phyloP scores from a whole-genome alignment of 2,797 vertebrate genomes.

The Phrynocephalus vlangalii region DNA sequence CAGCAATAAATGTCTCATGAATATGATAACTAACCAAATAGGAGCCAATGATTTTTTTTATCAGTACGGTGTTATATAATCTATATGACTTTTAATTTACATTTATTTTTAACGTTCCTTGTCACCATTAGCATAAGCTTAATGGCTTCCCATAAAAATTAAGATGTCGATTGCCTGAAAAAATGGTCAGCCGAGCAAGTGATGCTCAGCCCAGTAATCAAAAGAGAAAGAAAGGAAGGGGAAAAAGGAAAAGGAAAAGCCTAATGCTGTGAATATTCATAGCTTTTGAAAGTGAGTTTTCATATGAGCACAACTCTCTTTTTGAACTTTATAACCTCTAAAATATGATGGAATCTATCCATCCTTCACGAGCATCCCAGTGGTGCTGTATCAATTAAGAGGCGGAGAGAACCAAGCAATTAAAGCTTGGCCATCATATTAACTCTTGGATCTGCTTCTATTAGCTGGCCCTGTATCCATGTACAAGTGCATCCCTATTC shows the following conservation, averaged over 20 bases:
- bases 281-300: neutral
- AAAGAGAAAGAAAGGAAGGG: too few relatives aligned
- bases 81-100: conserved; percentile 22
- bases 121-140: conserved; percentile 11
- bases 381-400: conserved; percentile 10
- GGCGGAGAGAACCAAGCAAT: neutral
- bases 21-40: conserved; percentile 21
- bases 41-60: conserved; percentile 22
- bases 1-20: conserved; percentile 24
- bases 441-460: conserved; percentile 41
- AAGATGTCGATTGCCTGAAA: conserved; percentile 11
- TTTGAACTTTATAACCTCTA: neutral
- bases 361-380: neutral
- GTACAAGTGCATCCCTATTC: neutral
- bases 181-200: conserved; percentile 24
- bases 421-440: conserved; percentile 28
- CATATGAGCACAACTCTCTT: neutral
- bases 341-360: neutral
- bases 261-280: neutral
- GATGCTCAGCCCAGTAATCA: neutral
- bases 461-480: conserved; percentile 29
- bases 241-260: too few relatives aligned
- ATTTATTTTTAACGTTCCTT: neutral
- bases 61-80: conserved; percentile 1
- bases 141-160: conserved; percentile 4